Evolutionary conservation across 2,888 invertebrate species (phyloP), one percentile per base, ranked within the genome.

Genomic region (Philereme vetulata): DNA sequence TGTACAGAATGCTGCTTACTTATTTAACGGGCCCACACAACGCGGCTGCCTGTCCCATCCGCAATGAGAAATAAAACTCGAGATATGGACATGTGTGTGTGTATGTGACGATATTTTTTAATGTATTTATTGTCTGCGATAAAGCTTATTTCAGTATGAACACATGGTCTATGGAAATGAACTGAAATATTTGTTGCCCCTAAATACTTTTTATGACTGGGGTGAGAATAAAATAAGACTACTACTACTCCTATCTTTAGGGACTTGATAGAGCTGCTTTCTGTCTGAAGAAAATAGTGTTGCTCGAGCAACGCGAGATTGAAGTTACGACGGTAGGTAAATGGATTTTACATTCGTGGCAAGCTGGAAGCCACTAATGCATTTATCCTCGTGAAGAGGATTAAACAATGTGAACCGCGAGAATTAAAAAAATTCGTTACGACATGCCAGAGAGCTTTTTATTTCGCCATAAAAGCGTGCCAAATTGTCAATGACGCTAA

Each of bases 11-110:
- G 75, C 77, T 81, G 80, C 82, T 86, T 86, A 88, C 85, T 87
- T 89, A 87, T 88, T 88, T 83, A 88, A 78, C 77, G 71, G 64
- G 78, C 78, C 81, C 80, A 79, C 83, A 77, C 79, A 78, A 70
- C 74, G 77, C 71, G 77, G 72, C 74, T 68, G 74, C 66, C 68
- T 74, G 51, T 55, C 72, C 74, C 71, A 68, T 77, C 75, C 70
- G 77, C 76, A 76, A 74, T 68, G 75, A 76, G 68, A 73, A 71
- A 67, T 71, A 72, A 69, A 73, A 72, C 72, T 60, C 54, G 61
- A 63, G 60, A 67, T 60, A 63, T 67, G 21, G 21, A 21, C 21
- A 62, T 59, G 64, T 67, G 64, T 53, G 54, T 64, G 51, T 61
- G 64, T 53, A 55, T 64, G 51, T 61, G 66, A 60, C 62, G 64